Base-by-base conservation (phyloP, 2,113 vertebrate species). In the Phalacrocorax brasilianus region DNA sequence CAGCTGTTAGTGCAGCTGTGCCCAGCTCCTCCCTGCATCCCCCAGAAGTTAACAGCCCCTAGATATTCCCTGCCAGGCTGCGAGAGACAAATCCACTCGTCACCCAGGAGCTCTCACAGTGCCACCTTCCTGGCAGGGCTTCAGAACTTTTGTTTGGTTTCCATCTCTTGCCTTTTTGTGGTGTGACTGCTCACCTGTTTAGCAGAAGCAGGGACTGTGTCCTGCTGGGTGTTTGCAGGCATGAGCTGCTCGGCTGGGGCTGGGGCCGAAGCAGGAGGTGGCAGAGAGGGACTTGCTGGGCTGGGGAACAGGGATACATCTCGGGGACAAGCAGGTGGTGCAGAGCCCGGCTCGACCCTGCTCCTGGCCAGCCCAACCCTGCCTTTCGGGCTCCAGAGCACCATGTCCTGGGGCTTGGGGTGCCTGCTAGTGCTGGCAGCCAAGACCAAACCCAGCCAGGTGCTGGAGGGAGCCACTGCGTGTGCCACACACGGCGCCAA, bases 261-360 rank as follows among this genome's bases (percentile, higher is more conserved):
- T 32, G 50, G 2, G 6, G 30, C 23, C 11, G 1, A 28, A 65
- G 65, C 68, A 30, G 79, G 44, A 72, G 80, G 32, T 58, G 35
- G 40, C 11, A 9, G 55, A 27, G 2, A 7, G 12, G 42, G 50
- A 23, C 38, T 44, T 62, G 52, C 45, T 68, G 53, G 61, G 15
- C 42, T 74, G 62, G 18, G 40, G 38, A 19, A 40, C 7, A 0
- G 3, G 47, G n/a, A 16, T 76, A 22, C 1, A 2, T 13, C n/a
- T 0, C 8, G 13, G 52, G 38, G 52, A 52, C 6, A 5, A 13
- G 52, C 0, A 0, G 11, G 44, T 2, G 2, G 11, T 70, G 61
- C 58, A 88, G 58, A 76, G 12, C 15, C 49, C 53, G 22, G 8
- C 38, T 59, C 0, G 0, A 58, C 32, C n/a, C 63, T 2, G 1